phyloP scores from a whole-genome alignment of 92 coral and sea anemone species.

The Parazoanthus darwini region DNA sequence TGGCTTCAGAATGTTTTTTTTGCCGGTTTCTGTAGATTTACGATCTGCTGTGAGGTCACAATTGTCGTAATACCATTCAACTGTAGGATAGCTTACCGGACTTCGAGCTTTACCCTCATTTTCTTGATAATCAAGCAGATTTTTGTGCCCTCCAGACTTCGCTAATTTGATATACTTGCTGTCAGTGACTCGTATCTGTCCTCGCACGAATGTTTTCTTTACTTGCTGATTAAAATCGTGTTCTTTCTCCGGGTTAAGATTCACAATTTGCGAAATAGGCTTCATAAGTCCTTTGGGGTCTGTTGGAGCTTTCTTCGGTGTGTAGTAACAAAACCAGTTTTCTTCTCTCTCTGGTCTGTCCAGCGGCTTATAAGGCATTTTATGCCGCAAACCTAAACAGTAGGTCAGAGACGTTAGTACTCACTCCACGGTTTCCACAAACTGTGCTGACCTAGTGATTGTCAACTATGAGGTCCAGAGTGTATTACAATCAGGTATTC shows the following conservation, averaged over 20 bases:
- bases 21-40: background rate
- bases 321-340: constrained; percentile 17
- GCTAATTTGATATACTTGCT: constrained; percentile 36
- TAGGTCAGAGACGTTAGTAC: too few species aligned
- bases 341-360: constrained; percentile 33
- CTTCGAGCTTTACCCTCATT: constrained; percentile 5
- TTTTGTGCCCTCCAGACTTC: constrained; percentile 40
- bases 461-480: background rate
- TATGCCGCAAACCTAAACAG: background rate
- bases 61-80: constrained; percentile 38
- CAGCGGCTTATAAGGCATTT: constrained; percentile 24
- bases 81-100: constrained; percentile 13
- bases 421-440: background rate
- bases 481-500: background rate
- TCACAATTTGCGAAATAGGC: constrained; percentile 39
- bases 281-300: background rate
- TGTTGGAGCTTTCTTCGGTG: background rate
- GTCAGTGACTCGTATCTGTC: constrained; percentile 39
- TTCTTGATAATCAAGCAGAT: constrained; percentile 24
- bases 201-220: constrained; percentile 20
- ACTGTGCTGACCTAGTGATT: background rate
- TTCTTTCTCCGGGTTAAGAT: constrained; percentile 17
- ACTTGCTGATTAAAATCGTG: background rate
- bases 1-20: background rate
- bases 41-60: background rate